Conservation (phyloP, 2,797 vertebrate species). For the Falco peregrinus region DNA sequence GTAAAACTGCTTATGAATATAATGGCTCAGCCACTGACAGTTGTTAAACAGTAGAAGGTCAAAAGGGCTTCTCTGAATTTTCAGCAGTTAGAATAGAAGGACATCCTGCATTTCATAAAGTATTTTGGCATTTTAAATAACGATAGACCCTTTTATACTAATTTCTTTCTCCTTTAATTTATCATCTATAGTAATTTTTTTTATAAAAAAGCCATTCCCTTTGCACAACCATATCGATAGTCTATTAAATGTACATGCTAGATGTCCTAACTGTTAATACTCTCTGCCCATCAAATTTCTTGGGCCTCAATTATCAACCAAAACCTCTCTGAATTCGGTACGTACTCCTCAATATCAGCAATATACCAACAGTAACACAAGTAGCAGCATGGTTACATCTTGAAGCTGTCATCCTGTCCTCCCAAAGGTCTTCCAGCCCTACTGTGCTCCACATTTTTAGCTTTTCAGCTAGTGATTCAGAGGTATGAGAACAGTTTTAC, state of each 20-base stretch:
- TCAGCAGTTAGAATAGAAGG: not conserved
- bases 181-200: not conserved
- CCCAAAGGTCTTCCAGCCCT: not conserved
- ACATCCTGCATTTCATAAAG: not conserved
- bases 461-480: not conserved
- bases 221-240: not conserved
- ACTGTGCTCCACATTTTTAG: not conserved
- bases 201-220: not conserved
- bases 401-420: not conserved
- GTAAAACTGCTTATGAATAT: not conserved
- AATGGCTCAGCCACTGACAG: not conserved
- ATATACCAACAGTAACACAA: fast-evolving
- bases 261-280: not conserved
- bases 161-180: not conserved
- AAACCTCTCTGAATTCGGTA: not conserved
- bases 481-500: not conserved
- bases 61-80: not conserved
- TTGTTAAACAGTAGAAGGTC: not conserved
- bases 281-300: not conserved
- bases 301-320: not conserved
- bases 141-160: not conserved
- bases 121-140: not conserved
- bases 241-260: not conserved
- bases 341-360: not conserved
- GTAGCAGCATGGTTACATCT: not conserved